phyloP scores from a whole-genome alignment of 2,797 vertebrate species.

The Rhynchonycteris naso region DNA sequence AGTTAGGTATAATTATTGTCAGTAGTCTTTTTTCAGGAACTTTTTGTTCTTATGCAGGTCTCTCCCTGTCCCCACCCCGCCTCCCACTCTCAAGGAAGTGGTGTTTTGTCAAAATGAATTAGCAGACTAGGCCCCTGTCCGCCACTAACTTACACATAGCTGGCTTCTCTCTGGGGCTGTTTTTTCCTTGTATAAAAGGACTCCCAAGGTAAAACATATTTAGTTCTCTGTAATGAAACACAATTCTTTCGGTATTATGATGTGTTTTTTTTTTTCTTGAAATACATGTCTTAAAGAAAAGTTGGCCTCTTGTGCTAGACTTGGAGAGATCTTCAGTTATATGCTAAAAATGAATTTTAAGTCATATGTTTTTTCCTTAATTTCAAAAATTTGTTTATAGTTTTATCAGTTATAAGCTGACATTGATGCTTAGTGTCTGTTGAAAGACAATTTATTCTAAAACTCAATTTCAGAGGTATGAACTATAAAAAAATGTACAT shows the following conservation, averaged over 20 bases:
- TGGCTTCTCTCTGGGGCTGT: not conserved
- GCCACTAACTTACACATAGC: not conserved
- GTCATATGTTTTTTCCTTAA: not conserved
- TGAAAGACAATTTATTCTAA: not conserved
- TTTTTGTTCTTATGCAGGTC: not conserved
- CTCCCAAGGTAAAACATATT: not conserved
- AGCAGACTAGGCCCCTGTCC: not conserved
- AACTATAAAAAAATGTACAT: not conserved
- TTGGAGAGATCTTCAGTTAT: constrained; percentile 1
- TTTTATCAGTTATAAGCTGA: not conserved
- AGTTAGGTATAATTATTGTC: not conserved
- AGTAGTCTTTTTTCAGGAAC: not conserved
- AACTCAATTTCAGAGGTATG: not conserved
- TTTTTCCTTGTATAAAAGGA: not conserved
- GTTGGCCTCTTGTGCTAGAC: not conserved
- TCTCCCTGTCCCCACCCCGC: rapidly evolving
- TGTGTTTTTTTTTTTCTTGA: not conserved
- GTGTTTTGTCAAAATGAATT: not conserved
- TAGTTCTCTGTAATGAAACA: not conserved
- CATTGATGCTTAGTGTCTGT: not conserved
- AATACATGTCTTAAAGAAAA: not conserved
- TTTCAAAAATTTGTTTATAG: not conserved
- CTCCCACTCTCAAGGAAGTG: not conserved
- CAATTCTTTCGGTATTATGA: not conserved
- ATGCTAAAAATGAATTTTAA: not conserved